These are phyloP conservation scores for Tromatobia lineatoria DNA, from an alignment of 2,888 invertebrate species.

Conservation along the genomic window DNA sequence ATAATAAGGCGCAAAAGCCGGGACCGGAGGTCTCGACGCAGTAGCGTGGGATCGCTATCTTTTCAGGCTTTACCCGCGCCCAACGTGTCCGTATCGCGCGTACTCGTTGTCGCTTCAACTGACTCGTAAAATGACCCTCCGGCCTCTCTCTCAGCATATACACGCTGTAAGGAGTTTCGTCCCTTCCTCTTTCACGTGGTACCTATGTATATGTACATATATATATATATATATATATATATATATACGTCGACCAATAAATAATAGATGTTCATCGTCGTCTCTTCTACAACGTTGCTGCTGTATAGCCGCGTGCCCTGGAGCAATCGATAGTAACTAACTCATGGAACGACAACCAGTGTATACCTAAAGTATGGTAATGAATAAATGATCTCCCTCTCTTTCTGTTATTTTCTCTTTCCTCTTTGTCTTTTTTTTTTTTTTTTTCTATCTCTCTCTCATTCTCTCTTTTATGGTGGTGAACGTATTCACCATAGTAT, in stretches of 20 bases:
- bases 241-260: constrained; percentile 32
- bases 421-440: background rate
- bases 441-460: background rate
- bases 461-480: background rate
- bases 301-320: constrained; percentile 49
- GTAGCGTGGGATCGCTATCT: constrained; percentile 66
- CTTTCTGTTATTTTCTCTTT: background rate
- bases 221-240: too few relatives aligned
- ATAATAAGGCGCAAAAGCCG: constrained; percentile 54
- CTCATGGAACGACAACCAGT: constrained; percentile 43
- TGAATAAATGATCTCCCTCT: constrained; percentile 48
- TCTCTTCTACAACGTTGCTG: constrained; percentile 19
- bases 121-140: constrained; percentile 62
- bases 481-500: background rate
- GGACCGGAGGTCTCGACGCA: constrained; percentile 48
- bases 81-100: constrained; percentile 15
- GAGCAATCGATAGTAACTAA: constrained; percentile 65
- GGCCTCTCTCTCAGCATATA: constrained; percentile 6
- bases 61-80: constrained; percentile 40
- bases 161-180: background rate
- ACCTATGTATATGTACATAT: background rate
- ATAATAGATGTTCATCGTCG: constrained; percentile 57
- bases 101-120: constrained; percentile 51
- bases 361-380: constrained; percentile 33
- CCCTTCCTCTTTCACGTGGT: constrained; percentile 34